Evolutionary conservation across 1,140 invertebrate species (phyloP), one percentile per base, ranked within the genome.

Genomic region (Drosophila gunungcola): DNA sequence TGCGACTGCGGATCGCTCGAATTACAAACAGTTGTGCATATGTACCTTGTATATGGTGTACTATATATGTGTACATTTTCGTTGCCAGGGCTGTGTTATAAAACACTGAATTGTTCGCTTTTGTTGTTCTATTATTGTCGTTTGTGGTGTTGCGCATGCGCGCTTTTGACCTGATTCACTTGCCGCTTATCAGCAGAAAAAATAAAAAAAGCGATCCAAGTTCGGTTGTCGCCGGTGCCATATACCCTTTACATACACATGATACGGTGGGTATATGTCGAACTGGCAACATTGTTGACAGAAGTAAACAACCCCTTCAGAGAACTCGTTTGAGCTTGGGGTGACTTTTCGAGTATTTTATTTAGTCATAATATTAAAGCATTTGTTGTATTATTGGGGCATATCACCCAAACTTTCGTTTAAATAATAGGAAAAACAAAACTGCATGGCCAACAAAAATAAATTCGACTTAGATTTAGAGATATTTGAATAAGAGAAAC

Each of bases 101-200:
- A 52, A 64, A 45, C 58, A 11, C 39, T 43, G 56, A 57, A 57
- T 48, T 61, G 43, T 49, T 64, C 7, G 42, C 39, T 16, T 32
- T 45, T 57, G 25, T 72, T 25, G 58, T 73, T 34, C 32, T 42
- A 38, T 41, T 48, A 39, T 52, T 43, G 16, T 42, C 32, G 32
- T 45, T 61, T 46, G 27, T 25, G 62, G 52, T 75, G 80, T 83
- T 78, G 80, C 80, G 80, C 80, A 83, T 83, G 75, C 80, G 80
- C 80, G 80, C 70, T 79, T 82, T 78, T 82, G 80, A 82, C 80
- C 80, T 82, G 80, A 82, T 82, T 82, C 79, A 82, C 54, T 60
- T 63, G 52, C 16, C 46, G 70, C 79, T 82, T 82, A 82, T 82
- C 80, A 82, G 80, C 52, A 48, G 29, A 46, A 67, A 65, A 25